These are phyloP conservation scores for Octodonta nipae DNA, from an alignment of 2,888 invertebrate genomes.

Conservation along the genomic window DNA sequence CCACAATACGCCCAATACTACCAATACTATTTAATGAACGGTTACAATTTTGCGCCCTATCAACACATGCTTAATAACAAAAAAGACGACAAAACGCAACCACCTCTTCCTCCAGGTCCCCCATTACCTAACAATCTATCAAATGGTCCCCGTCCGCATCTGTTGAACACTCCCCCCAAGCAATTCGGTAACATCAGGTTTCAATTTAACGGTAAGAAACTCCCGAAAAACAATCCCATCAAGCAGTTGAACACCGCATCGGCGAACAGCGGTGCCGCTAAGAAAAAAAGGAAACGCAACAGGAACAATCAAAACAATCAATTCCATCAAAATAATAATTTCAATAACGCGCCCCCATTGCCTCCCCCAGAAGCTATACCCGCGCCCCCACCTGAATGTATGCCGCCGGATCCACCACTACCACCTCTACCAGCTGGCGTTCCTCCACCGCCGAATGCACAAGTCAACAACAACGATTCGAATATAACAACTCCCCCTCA, in stretches of 20 bases:
- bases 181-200: slow-evolving; percentile 43
- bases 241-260: slow-evolving; percentile 32
- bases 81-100: slow-evolving; percentile 27
- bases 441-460: slow-evolving; percentile 35
- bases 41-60: slow-evolving; percentile 28
- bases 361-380: slow-evolving; percentile 40
- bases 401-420: slow-evolving; percentile 43
- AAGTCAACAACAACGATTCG: slow-evolving; percentile 20
- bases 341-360: slow-evolving; percentile 32
- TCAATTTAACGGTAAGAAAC: slow-evolving; percentile 37
- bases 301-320: slow-evolving; percentile 39
- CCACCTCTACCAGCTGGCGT: slow-evolving; percentile 21
- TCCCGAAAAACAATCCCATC: slow-evolving; percentile 28
- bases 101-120: slow-evolving; percentile 48
- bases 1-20: slow-evolving; percentile 38
- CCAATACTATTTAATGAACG: slow-evolving; percentile 31
- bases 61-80: slow-evolving; percentile 14
- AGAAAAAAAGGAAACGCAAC: slow-evolving; percentile 67
- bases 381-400: slow-evolving; percentile 41
- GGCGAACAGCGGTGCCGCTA: slow-evolving; percentile 42
- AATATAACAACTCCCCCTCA: slow-evolving; percentile 11
- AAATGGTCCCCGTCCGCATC: slow-evolving; percentile 28
- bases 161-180: slow-evolving; percentile 27
- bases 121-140: slow-evolving; percentile 14
- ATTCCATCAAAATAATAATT: slow-evolving; percentile 21